These are phyloP conservation scores for Epinephelus awoara DNA, from an alignment of 2,797 vertebrate species.

Conservation along the genomic window DNA sequence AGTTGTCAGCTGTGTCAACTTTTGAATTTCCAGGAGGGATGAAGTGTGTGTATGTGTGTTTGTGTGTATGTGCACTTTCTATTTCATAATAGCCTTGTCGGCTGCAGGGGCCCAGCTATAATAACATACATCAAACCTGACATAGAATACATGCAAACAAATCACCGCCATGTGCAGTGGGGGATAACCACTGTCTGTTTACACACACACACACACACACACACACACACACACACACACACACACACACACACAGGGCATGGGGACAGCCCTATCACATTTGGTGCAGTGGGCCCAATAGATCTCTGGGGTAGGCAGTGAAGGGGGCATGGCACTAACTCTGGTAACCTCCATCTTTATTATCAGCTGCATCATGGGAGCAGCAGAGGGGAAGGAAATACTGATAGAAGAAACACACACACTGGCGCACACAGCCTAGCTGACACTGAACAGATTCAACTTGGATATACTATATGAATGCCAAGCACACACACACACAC, in stretches of 20 bases:
- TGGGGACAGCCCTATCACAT: constrained; percentile 32
- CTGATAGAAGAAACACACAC: constrained; percentile 10
- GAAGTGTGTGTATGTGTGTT: constrained; percentile 26
- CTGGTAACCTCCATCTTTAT: constrained; percentile 60
- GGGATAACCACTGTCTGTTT: constrained; percentile 29
- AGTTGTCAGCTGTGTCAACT: constrained; percentile 42
- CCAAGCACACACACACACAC: background rate
- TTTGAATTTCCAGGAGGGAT: constrained; percentile 44
- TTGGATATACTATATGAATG: constrained; percentile 1
- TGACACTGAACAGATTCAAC: constrained; percentile 12
- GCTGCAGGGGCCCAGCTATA: constrained; percentile 58
- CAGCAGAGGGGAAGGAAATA: constrained; percentile 32
- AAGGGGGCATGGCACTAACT: constrained; percentile 5
- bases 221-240: constrained; percentile 1
- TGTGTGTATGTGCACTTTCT: constrained; percentile 22
- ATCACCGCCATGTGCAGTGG: constrained; percentile 57
- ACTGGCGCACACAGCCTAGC: background rate
- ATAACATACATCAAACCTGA: constrained; percentile 74
- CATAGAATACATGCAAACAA: constrained; percentile 79
- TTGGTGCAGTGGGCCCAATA: constrained; percentile 16
- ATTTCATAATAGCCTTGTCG: constrained; percentile 36
- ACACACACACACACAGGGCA: constrained; percentile 17
- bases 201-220: constrained; percentile 21
- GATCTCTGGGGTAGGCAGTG: constrained; percentile 3
- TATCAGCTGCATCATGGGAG: constrained; percentile 53